These are phyloP conservation scores for Dendroctonus ponderosae DNA, from an alignment of 1,140 invertebrate genomes.

Conservation along the genomic window DNA sequence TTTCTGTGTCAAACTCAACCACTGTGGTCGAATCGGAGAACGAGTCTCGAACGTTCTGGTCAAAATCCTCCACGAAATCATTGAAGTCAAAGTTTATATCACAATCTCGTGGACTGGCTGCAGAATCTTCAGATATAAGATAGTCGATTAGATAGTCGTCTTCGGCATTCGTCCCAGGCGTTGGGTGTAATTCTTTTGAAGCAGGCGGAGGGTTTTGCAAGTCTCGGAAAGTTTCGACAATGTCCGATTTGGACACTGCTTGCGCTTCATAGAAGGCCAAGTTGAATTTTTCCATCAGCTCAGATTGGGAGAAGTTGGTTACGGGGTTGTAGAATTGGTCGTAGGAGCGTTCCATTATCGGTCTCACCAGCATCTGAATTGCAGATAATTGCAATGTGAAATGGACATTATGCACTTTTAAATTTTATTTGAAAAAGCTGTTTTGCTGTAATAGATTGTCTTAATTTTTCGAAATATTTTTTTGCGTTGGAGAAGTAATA, in stretches of 20 bases:
- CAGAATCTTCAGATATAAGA: slow-evolving; percentile 38
- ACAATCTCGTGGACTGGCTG: slow-evolving; percentile 33
- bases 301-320: slow-evolving; percentile 42
- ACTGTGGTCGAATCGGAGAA: slow-evolving; percentile 22
- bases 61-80: slow-evolving; percentile 43
- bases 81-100: slow-evolving; percentile 45
- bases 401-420: neutral
- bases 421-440: neutral
- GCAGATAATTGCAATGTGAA: neutral
- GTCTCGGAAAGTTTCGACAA: slow-evolving; percentile 39
- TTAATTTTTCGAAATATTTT: too few relatives aligned
- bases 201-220: too few relatives aligned
- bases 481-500: too few relatives aligned
- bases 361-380: slow-evolving; percentile 32
- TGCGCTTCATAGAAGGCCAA: slow-evolving; percentile 49
- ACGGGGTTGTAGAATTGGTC: slow-evolving; percentile 37
- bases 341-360: slow-evolving; percentile 13
- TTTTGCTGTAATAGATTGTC: too few relatives aligned
- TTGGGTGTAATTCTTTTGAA: slow-evolving; percentile 17
- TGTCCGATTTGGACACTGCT: slow-evolving; percentile 36
- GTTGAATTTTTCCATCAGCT: slow-evolving; percentile 49
- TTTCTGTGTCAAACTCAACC: slow-evolving; percentile 35
- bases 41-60: slow-evolving; percentile 36
- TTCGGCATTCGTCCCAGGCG: slow-evolving; percentile 22
- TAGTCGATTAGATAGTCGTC: slow-evolving; percentile 44